These are phyloP conservation scores for Heliconius charithonia DNA, from an alignment of 2,888 invertebrate species.

Conservation along the genomic window DNA sequence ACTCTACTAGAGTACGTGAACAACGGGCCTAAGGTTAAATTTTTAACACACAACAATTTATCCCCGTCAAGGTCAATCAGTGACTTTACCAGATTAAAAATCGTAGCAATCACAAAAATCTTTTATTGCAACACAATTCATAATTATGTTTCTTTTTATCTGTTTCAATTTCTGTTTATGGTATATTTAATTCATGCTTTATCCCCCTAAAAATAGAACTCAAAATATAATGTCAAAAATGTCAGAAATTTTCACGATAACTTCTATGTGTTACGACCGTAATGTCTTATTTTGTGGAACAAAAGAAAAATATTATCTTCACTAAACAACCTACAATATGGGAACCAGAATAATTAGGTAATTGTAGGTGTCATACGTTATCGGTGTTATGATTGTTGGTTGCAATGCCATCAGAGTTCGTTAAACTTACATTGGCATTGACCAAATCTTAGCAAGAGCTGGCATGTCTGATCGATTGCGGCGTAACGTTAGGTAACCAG, in stretches of 20 bases:
- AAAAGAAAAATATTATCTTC: conserved; percentile 25
- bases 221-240: not conserved
- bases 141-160: conserved; percentile 32
- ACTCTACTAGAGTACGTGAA: conserved; percentile 20
- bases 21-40: conserved; percentile 40
- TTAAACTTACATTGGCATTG: conserved; percentile 38
- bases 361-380: conserved; percentile 28
- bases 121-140: conserved; percentile 44
- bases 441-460: conserved; percentile 18
- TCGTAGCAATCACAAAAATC: conserved; percentile 44
- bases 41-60: conserved; percentile 39
- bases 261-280: conserved; percentile 11
- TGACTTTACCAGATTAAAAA: conserved; percentile 45
- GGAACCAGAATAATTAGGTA: conserved; percentile 30
- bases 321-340: conserved; percentile 17
- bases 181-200: not conserved
- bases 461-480: conserved; percentile 11
- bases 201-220: not conserved
- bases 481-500: conserved; percentile 3
- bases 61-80: conserved; percentile 41
- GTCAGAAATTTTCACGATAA: not conserved
- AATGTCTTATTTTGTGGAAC: conserved; percentile 35
- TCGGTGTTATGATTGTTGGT: conserved; percentile 26
- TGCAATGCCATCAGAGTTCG: conserved; percentile 34
- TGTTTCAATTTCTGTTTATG: not conserved